Percentiles rank a stretch among this genome's conserved stretches.
Conservation (phyloP, 2,113 vertebrate species). For the Panthera uncia region DNA sequence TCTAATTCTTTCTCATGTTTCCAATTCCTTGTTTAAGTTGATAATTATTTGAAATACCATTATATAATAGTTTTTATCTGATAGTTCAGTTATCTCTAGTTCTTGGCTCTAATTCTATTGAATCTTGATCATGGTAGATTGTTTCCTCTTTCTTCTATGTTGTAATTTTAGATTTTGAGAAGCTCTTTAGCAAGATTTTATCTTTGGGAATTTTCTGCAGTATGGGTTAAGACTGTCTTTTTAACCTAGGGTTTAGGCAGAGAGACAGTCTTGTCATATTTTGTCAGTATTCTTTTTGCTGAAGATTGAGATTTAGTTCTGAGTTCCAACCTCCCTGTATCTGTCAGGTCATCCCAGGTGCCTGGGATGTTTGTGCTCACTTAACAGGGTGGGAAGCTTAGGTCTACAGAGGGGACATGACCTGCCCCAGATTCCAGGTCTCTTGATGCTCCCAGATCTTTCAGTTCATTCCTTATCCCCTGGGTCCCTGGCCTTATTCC, state of each 20-base stretch:
- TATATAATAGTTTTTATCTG: neutral
- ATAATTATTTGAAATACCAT: neutral
- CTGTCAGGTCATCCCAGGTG: neutral
- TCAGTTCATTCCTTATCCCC: neutral
- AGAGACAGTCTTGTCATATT: neutral
- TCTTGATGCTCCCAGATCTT: neutral
- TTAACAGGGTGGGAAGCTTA: neutral
- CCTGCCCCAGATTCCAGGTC: neutral
- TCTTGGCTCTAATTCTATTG: neutral
- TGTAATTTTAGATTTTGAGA: neutral
- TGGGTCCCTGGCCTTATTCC: neutral
- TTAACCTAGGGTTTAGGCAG: neutral
- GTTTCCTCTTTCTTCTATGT: neutral
- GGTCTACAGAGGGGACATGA: neutral
- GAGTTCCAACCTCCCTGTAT: neutral
- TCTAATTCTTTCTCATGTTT: slow-evolving; percentile 13
- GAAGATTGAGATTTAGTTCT: neutral
- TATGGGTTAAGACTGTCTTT: neutral
- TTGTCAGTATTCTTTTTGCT: neutral
- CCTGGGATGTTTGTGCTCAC: too few relatives aligned
- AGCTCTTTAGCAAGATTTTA: neutral
- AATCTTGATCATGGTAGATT: neutral
- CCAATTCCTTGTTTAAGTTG: neutral
- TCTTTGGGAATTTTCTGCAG: neutral
- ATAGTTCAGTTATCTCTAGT: neutral